phyloP scores from a whole-genome alignment of 2,797 vertebrate species.

The Telmatherina bonti region DNA sequence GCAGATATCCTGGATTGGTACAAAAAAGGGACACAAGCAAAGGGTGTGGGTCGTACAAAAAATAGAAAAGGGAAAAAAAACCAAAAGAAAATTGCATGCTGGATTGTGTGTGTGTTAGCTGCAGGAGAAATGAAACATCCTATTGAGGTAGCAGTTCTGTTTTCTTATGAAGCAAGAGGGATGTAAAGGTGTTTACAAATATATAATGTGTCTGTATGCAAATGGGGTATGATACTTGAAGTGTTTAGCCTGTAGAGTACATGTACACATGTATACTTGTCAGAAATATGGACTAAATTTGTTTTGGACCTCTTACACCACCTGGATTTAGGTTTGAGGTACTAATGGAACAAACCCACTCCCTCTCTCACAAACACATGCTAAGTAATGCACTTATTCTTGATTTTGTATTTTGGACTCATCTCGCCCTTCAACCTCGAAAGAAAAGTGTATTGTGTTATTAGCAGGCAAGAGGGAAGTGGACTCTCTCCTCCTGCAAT shows the following conservation, averaged over 20 bases:
- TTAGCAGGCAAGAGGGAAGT: conserved; percentile 10
- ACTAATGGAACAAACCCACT: conserved; percentile 16
- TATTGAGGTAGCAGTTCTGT: conserved; percentile 45
- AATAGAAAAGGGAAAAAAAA: background rate
- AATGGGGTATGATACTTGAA: conserved; percentile 49
- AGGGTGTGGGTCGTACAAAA: conserved; percentile 5
- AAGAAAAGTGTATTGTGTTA: conserved; percentile 15
- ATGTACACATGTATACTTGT: conserved; percentile 12
- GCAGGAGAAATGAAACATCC: conserved; percentile 43
- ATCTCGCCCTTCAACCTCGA: conserved; percentile 9
- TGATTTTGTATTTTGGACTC: conserved; percentile 10
- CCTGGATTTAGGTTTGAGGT: conserved; percentile 57
- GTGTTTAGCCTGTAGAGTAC: conserved; percentile 47
- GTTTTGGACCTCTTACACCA: conserved; percentile 51
- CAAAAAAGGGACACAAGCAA: conserved; percentile 54
- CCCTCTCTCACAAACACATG: background rate
- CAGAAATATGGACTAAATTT: conserved; percentile 74
- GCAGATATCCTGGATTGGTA: conserved; percentile 68
- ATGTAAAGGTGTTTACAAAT: conserved; percentile 30
- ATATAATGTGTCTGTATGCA: conserved; percentile 29
- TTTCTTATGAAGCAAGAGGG: conserved; percentile 40
- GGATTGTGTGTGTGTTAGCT: conserved; percentile 29
- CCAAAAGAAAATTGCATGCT: background rate
- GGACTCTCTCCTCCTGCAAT: conserved; percentile 4
- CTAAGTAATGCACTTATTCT: background rate